Evolutionary conservation across 2,797 vertebrate genomes (phyloP), one percentile per base, ranked within the genome.

Genomic region (Apogon talboti): DNA sequence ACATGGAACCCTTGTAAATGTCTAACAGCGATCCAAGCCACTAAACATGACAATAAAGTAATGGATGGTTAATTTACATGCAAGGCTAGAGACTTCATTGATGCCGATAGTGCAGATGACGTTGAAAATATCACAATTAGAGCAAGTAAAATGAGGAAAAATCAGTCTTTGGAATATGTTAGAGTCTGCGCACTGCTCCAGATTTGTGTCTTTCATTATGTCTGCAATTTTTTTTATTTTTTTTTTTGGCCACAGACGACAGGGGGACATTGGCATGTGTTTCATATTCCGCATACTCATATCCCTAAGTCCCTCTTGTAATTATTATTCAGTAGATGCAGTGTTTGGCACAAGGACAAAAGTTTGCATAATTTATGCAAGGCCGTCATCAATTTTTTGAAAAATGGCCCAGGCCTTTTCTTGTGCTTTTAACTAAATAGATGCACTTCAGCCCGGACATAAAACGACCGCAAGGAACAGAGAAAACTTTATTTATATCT

Each of bases 291-390:
- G 80, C 42, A 83, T 88, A 77, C 63, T 87, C 8, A 12, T 50
- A 52, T 86, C 80, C 89, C 81, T n/a, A 54, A 89, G 82, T 81
- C 84, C 86, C 84, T 81, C 73, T 65, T 42, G 88, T 93, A 75
- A 82, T 95, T 94, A 89, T 88, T 93, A 93, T 94, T 95, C 94
- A 93, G 67, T 28, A 75, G 91, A 89, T 92, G 88, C 87, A 87
- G 83, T 88, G 85, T 87, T 92, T 94, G 92, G 91, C 92, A 93
- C 84, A 93, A 91, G 91, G 92, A 94, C 91, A 94, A 89, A 91
- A 88, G 94, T 94, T 94, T 92, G 81, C 91, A 92, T 95, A 93
- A 94, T 95, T 95, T 95, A 94, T 95, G 92, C 92, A 89, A 92
- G 92, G 87, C 92, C 80, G 78, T 95, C 90, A 93, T 94, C 89